Percentiles rank a stretch among this genome's conserved stretches.
phyloP scores from a whole-genome alignment of 1,140 invertebrate genomes.

The Achatina immaculata region DNA sequence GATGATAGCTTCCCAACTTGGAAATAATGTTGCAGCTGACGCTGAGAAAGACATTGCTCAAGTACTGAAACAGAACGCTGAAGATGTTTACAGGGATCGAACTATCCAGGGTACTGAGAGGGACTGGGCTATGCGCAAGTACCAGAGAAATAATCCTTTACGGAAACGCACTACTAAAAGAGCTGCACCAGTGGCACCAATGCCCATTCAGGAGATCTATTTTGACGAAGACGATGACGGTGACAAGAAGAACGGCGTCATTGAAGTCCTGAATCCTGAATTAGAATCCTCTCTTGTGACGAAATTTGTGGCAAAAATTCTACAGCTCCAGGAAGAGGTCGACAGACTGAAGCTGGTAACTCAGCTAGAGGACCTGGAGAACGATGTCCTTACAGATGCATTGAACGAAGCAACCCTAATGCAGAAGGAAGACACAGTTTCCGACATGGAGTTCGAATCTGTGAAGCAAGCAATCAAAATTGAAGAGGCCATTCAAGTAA shows the following conservation, averaged over 20 bases:
- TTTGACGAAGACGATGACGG: not conserved
- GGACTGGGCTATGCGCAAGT: constrained; percentile 31
- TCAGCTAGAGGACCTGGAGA: constrained; percentile 55
- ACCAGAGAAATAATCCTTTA: not conserved
- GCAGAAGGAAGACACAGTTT: constrained; percentile 47
- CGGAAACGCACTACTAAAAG: constrained; percentile 35
- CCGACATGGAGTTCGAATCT: constrained; percentile 47
- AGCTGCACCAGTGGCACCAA: not conserved
- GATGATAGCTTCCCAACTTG: not conserved
- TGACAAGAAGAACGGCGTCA: not conserved
- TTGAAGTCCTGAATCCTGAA: not conserved
- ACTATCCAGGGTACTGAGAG: not conserved
- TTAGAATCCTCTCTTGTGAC: not conserved
- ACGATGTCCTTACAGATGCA: constrained; percentile 54
- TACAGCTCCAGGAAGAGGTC: constrained; percentile 43
- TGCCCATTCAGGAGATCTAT: not conserved
- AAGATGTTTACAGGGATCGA: not conserved
- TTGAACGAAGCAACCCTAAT: constrained; percentile 55
- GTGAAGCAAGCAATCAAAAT: constrained; percentile 55
- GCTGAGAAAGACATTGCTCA: not conserved
- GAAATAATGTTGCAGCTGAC: not conserved
- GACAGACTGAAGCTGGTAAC: constrained; percentile 44
- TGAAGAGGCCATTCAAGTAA: constrained; percentile 50
- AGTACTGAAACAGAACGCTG: not conserved
- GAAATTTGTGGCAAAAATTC: constrained; percentile 27